Evolutionary conservation across 2,888 invertebrate genomes (phyloP).

Genomic region (Parnassius apollo): DNA sequence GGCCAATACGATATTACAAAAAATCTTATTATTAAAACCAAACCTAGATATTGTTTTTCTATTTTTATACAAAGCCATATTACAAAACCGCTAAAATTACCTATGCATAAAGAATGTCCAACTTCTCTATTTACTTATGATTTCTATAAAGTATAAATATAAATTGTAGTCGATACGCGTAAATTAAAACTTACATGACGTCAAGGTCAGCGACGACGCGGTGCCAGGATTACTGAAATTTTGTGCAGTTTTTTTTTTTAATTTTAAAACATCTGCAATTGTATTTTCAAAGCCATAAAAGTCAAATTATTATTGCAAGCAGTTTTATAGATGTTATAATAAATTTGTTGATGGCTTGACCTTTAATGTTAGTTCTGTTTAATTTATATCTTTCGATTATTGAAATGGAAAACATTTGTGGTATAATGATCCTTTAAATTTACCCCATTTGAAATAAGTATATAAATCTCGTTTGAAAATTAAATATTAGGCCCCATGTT

Average conservation of each 20-base stretch:
- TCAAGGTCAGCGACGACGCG: conserved; percentile 16
- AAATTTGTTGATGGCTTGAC: conserved; percentile 1
- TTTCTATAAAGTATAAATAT: background rate
- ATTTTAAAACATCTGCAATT: background rate
- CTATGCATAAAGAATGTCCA: background rate
- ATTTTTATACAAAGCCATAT: too few species aligned
- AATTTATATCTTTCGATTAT: conserved; percentile 1
- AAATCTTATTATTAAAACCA: too few species aligned
- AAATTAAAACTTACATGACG: conserved; percentile 21
- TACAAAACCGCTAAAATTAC: too few species aligned
- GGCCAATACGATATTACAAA: too few species aligned
- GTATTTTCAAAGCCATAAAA: background rate
- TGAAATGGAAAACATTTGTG: too few species aligned
- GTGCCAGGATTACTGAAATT: conserved; percentile 21
- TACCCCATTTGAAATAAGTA: too few species aligned
- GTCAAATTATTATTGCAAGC: background rate
- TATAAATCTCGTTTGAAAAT: too few species aligned
- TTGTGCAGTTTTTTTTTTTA: background rate
- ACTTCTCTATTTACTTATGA: too few species aligned
- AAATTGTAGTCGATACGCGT: conserved; percentile 11
- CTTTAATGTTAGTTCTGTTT: conserved; percentile 14
- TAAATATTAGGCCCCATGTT: too few species aligned
- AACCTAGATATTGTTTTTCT: too few species aligned
- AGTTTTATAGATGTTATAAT: background rate
- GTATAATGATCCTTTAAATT: too few species aligned